phyloP scores from a whole-genome alignment of 2,888 invertebrate genomes.

The Tineola bisselliella region DNA sequence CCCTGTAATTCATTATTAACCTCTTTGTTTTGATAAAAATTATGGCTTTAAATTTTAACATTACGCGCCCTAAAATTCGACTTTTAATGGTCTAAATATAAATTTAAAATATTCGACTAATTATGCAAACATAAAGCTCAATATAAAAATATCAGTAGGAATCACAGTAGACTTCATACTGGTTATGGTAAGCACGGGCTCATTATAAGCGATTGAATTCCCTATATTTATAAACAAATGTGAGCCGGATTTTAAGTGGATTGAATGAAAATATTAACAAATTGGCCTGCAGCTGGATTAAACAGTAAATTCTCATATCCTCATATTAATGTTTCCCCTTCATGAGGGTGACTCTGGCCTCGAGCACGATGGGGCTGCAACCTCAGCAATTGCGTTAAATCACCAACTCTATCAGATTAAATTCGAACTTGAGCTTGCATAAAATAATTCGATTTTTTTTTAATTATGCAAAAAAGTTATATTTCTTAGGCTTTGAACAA shows the following conservation, averaged over 20 bases:
- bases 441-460: neutral
- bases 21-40: neutral
- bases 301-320: conserved; percentile 68
- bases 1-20: neutral
- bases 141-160: neutral
- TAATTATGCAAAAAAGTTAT: neutral
- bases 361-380: conserved; percentile 49
- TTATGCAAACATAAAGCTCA: too few species aligned
- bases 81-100: too few species aligned
- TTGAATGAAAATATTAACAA: conserved; percentile 67
- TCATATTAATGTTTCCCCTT: conserved; percentile 62
- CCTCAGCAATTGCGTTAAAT: conserved; percentile 64
- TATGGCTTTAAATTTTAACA: neutral
- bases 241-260: conserved; percentile 54
- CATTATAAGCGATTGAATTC: conserved; percentile 7
- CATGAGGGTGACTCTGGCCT: conserved; percentile 50
- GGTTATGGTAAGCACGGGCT: neutral
- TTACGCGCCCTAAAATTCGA: too few species aligned
- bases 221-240: neutral
- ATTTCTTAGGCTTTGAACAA: too few species aligned
- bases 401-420: conserved; percentile 58
- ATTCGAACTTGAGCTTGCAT: conserved; percentile 19
- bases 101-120: too few species aligned
- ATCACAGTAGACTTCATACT: neutral
- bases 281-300: conserved; percentile 64